phyloP scores from a whole-genome alignment of 2,797 vertebrate genomes.

The Macropodus opercularis region DNA sequence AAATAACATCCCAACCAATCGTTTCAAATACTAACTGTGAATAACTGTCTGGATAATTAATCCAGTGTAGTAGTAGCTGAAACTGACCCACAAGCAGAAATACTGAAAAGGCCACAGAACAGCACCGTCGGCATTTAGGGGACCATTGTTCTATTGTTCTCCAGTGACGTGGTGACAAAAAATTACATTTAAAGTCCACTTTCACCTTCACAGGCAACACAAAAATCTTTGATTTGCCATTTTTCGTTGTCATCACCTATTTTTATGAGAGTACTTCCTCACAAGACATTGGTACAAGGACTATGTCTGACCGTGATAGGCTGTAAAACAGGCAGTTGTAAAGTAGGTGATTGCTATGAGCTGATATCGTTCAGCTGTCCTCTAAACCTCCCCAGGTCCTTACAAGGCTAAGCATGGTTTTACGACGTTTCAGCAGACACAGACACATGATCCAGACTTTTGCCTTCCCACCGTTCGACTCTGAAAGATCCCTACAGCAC shows the following conservation, averaged over 20 bases:
- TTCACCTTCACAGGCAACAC: neutral
- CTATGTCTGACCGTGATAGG: constrained; percentile 7
- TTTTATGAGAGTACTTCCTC: constrained; percentile 20
- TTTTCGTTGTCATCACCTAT: constrained; percentile 24
- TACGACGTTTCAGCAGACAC: constrained; percentile 11
- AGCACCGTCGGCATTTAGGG: neutral
- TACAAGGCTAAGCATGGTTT: constrained; percentile 9
- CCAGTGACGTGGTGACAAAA: constrained; percentile 9
- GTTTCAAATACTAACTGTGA: constrained; percentile 12
- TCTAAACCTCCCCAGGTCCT: constrained; percentile 2
- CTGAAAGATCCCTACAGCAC: constrained; percentile 22
- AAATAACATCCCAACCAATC: constrained; percentile 5
- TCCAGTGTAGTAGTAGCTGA: too few species aligned
- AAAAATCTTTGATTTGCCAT: neutral
- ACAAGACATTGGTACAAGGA: constrained; percentile 3
- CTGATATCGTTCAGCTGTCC: constrained; percentile 13
- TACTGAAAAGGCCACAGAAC: constrained; percentile 17
- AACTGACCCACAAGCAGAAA: too few species aligned
- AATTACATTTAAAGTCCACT: neutral
- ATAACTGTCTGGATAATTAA: too few species aligned
- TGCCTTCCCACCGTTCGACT: constrained; percentile 19
- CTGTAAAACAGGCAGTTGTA: constrained; percentile 10
- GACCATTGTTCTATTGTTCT: constrained; percentile 3
- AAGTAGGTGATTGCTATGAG: constrained; percentile 8
- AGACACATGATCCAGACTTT: constrained; percentile 23